phyloP scores from a whole-genome alignment of 2,888 invertebrate species.

The Hedya salicella region DNA sequence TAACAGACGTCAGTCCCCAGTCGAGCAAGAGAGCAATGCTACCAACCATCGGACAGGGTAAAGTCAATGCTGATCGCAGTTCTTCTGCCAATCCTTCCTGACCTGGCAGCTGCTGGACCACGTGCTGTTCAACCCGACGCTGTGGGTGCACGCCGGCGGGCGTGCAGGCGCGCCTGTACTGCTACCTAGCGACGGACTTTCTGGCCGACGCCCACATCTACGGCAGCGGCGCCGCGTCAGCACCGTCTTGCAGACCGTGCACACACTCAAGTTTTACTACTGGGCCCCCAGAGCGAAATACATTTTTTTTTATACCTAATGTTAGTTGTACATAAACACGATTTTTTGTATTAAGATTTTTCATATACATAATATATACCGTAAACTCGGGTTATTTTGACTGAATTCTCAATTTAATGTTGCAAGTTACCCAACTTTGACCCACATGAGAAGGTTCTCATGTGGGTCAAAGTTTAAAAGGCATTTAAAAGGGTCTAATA shows the following conservation, averaged over 20 bases:
- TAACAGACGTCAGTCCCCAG: too few species aligned
- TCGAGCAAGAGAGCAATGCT: conserved; percentile 77
- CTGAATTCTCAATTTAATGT: too few species aligned
- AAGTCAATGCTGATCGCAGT: conserved; percentile 89
- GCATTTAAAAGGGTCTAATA: too few species aligned
- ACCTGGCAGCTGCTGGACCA: conserved; percentile 99
- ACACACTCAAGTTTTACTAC: conserved; percentile 99
- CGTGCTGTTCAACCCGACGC: conserved; percentile 99
- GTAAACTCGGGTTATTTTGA: too few species aligned
- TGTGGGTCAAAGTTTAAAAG: too few species aligned
- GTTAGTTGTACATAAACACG: too few species aligned
- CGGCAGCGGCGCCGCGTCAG: conserved; percentile 97
- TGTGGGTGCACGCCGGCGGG: conserved; percentile 99
- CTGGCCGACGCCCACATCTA: conserved; percentile 98
- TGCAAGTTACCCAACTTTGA: too few species aligned
- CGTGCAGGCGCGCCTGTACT: conserved; percentile 97
- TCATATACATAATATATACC: too few species aligned
- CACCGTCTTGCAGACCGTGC: conserved; percentile 98
- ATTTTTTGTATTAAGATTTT: too few species aligned
- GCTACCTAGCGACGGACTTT: conserved; percentile 99
- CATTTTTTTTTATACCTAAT: too few species aligned
- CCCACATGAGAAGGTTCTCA: too few species aligned
- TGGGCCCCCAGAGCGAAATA: conserved; percentile 99
- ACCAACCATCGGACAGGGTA: conserved; percentile 80
- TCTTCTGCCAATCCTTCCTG: conserved; percentile 95